Percentiles rank a stretch among this genome's conserved stretches.
These are phyloP conservation scores for Cheilosia grossa DNA, from an alignment of 2,888 invertebrate genomes.

Conservation along the genomic window DNA sequence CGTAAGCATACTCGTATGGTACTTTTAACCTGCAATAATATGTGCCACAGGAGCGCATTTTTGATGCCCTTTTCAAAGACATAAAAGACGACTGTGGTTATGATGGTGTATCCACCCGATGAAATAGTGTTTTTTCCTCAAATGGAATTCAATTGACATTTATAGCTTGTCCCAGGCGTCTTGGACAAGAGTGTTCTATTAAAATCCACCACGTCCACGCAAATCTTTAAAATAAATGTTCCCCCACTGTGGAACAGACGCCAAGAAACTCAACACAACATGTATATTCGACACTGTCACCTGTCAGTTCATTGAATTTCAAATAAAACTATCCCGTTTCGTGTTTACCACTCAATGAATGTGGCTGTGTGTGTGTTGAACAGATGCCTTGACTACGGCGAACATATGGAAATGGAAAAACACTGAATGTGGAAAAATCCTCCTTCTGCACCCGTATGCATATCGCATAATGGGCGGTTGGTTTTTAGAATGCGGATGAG, in stretches of 20 bases:
- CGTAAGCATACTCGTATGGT: background rate
- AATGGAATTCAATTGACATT: no score
- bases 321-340: background rate
- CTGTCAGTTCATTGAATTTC: constrained; percentile 23
- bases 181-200: no score
- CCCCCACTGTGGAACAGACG: no score
- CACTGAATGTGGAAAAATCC: constrained; percentile 6
- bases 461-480: background rate
- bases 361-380: background rate
- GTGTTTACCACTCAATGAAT: constrained; percentile 43
- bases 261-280: no score
- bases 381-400: constrained; percentile 14
- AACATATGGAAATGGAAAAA: constrained; percentile 52
- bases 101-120: background rate
- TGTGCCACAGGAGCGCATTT: background rate
- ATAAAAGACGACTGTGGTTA: background rate
- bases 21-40: background rate
- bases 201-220: no score
- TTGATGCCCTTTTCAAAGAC: background rate
- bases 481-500: background rate
- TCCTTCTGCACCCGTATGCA: constrained; percentile 22
- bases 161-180: no score
- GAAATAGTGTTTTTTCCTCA: no score
- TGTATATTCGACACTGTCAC: background rate
- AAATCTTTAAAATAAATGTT: no score